These are phyloP conservation scores for Theocolax elegans DNA, from an alignment of 1,140 invertebrate species.

Conservation along the genomic window DNA sequence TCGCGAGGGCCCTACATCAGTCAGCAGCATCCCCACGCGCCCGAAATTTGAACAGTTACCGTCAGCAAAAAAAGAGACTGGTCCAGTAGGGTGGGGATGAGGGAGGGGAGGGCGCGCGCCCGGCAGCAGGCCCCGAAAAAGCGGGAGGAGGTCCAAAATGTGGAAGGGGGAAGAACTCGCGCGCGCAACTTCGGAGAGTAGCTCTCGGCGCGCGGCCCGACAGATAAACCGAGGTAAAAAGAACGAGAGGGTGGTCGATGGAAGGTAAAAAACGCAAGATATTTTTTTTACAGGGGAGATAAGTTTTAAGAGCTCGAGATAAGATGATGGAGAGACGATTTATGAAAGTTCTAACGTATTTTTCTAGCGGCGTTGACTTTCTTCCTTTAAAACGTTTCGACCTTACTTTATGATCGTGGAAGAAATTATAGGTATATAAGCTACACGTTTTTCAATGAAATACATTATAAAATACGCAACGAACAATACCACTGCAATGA, in stretches of 20 bases:
- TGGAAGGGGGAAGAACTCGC: conserved; percentile 43
- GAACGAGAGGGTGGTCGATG: background rate
- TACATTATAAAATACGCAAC: no score
- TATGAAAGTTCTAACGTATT: conserved; percentile 10
- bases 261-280: background rate
- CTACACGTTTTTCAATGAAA: no score
- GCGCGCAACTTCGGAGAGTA: conserved; percentile 15
- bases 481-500: no score
- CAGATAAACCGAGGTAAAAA: conserved; percentile 31
- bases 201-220: conserved; percentile 12
- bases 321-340: background rate
- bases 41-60: conserved; percentile 66
- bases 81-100: conserved; percentile 44
- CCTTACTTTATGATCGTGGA: no score
- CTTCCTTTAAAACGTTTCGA: no score
- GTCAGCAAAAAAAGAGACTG: conserved; percentile 58
- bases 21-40: conserved; percentile 20
- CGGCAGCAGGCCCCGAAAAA: conserved; percentile 30
- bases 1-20: conserved; percentile 9
- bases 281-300: background rate
- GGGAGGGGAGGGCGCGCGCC: conserved; percentile 18
- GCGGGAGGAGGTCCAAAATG: no score
- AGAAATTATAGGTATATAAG: no score
- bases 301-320: conserved; percentile 22
- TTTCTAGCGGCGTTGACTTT: no score